phyloP scores from a whole-genome alignment of 1,140 invertebrate genomes.

The Hylyphantes graminicola region DNA sequence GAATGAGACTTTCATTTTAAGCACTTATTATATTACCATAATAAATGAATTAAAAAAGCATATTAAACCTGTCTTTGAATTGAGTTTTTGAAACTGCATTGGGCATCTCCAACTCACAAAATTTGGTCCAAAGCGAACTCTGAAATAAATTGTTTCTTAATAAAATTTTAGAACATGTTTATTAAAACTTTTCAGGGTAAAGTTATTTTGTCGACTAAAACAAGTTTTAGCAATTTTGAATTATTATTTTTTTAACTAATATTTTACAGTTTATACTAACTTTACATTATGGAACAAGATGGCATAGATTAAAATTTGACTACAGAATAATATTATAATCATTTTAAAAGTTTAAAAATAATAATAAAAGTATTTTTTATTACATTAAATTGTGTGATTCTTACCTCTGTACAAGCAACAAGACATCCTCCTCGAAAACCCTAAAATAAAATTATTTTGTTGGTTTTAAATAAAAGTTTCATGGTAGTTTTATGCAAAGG shows the following conservation, averaged over 20 bases:
- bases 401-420: constrained; percentile 49
- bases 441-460: constrained; percentile 16
- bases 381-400: not conserved
- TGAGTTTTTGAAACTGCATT: constrained; percentile 16
- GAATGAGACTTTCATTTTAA: too few species aligned
- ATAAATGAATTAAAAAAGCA: too few species aligned
- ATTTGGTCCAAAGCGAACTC: constrained; percentile 51
- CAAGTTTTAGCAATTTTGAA: not conserved
- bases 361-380: not conserved
- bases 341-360: not conserved
- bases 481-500: not conserved
- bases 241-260: too few species aligned
- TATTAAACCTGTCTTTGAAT: too few species aligned
- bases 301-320: too few species aligned
- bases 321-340: not conserved
- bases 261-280: too few species aligned
- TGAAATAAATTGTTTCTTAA: constrained; percentile 12
- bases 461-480: not conserved
- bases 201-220: not conserved
- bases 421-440: constrained; percentile 51
- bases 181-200: not conserved
- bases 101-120: constrained; percentile 49
- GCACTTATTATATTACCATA: too few species aligned
- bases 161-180: not conserved
- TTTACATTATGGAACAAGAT: too few species aligned